phyloP scores from a whole-genome alignment of 2,797 vertebrate species.

The Thaleichthys pacificus region DNA sequence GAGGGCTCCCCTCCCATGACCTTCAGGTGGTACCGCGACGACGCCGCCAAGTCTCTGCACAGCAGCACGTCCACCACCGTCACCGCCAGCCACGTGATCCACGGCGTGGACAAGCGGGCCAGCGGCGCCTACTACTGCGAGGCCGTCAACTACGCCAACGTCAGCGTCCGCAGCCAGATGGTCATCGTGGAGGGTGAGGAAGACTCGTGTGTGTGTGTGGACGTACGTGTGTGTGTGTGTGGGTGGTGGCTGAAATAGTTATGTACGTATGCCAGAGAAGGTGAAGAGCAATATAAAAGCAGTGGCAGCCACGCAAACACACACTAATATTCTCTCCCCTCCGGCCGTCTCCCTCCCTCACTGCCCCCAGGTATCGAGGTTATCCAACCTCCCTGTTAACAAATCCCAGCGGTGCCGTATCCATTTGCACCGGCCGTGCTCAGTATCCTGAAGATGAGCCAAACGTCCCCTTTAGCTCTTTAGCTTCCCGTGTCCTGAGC shows the following conservation, averaged over 20 bases:
- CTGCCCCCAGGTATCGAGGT: too few species aligned
- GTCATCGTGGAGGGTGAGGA: constrained; percentile 60
- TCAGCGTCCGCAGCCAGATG: constrained; percentile 15
- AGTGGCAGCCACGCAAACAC: background rate
- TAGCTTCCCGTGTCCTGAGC: background rate
- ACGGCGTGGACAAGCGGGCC: constrained; percentile 21
- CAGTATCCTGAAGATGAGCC: background rate
- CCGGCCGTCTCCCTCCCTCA: too few species aligned
- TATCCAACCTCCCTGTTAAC: background rate
- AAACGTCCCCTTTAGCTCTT: background rate
- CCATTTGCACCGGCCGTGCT: too few species aligned
- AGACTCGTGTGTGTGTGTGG: background rate
- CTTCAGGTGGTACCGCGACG: constrained; percentile 61
- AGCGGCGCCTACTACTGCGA: constrained; percentile 68
- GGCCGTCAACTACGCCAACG: constrained; percentile 61
- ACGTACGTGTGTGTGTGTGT: too few species aligned
- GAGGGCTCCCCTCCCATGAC: constrained; percentile 66
- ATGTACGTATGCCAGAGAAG: background rate
- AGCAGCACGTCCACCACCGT: background rate
- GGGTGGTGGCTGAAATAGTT: too few species aligned
- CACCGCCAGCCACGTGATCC: background rate
- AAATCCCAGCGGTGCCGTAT: background rate
- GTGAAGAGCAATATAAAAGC: background rate
- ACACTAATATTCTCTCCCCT: background rate
- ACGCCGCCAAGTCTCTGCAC: background rate